Evolutionary conservation across 2,888 invertebrate species (phyloP).

Genomic region (Pyrrhia umbra): DNA sequence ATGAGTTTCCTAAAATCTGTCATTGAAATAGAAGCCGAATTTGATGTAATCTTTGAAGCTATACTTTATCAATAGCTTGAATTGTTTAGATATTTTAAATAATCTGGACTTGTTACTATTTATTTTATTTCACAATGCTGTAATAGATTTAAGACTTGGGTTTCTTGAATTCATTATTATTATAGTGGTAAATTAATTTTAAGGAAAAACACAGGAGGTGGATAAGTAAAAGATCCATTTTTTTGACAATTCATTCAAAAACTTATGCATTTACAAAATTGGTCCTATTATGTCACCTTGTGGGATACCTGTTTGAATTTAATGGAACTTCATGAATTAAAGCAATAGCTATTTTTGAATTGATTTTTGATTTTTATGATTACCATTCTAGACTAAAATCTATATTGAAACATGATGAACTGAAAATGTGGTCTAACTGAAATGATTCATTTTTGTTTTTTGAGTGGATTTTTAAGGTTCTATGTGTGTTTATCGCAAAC

Average conservation of each 20-base stretch:
- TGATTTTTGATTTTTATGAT: neutral
- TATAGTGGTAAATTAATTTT: conserved; percentile 61
- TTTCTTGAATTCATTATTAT: conserved; percentile 25
- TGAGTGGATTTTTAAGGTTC: too few relatives aligned
- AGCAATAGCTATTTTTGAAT: neutral
- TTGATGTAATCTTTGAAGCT: neutral
- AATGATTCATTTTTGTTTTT: too few relatives aligned
- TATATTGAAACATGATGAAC: too few relatives aligned
- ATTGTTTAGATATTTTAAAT: neutral
- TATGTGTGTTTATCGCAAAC: too few relatives aligned
- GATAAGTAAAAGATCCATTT: conserved; percentile 4
- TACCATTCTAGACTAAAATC: too few relatives aligned
- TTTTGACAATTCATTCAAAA: neutral
- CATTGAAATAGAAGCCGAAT: neutral
- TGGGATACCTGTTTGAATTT: neutral
- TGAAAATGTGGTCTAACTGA: too few relatives aligned
- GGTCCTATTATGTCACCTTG: neutral
- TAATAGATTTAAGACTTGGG: neutral
- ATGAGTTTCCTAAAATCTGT: too few relatives aligned
- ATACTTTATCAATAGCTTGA: neutral
- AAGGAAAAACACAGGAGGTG: conserved; percentile 43
- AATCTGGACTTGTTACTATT: neutral
- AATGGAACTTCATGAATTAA: neutral
- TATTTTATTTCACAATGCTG: conserved; percentile 4
- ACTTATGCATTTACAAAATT: neutral